Percentiles rank a stretch among this genome's conserved stretches.
phyloP scores from a whole-genome alignment of 2,888 invertebrate genomes.

The Rugalucina vietnamica region DNA sequence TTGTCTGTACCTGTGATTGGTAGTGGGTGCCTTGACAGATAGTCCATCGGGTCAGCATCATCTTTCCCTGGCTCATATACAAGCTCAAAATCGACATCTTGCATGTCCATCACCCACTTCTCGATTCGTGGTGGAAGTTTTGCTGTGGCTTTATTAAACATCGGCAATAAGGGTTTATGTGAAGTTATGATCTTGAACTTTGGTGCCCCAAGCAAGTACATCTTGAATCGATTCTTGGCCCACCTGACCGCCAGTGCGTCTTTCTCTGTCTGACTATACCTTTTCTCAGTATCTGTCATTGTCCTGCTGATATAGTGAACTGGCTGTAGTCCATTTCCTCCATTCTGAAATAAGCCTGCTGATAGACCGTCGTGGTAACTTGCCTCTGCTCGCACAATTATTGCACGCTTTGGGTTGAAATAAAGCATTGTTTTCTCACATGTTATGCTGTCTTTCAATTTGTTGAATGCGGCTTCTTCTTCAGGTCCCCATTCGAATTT shows the following conservation, averaged over 20 bases:
- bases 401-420: conserved; percentile 15
- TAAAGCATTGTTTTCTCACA: conserved; percentile 9
- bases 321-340: no score
- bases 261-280: conserved; percentile 42
- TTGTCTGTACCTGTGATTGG: no score
- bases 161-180: conserved; percentile 34
- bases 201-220: conserved; percentile 46
- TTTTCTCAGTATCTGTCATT: conserved; percentile 39
- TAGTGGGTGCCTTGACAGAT: no score
- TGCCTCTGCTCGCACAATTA: conserved; percentile 23
- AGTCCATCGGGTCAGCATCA: conserved; percentile 32
- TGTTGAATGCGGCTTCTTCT: conserved; percentile 5
- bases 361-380: conserved; percentile 14
- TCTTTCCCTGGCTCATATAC: conserved; percentile 45
- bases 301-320: no score
- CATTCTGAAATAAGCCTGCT: not conserved
- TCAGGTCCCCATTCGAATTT: conserved; percentile 22
- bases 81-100: no score
- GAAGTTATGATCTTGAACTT: conserved; percentile 42
- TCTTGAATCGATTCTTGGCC: conserved; percentile 32
- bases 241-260: conserved; percentile 31
- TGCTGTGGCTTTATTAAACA: conserved; percentile 38
- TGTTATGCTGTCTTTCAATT: conserved; percentile 20
- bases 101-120: conserved; percentile 40
- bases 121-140: no score